phyloP scores from a whole-genome alignment of 1,140 invertebrate genomes.

The Goniozus legneri region DNA sequence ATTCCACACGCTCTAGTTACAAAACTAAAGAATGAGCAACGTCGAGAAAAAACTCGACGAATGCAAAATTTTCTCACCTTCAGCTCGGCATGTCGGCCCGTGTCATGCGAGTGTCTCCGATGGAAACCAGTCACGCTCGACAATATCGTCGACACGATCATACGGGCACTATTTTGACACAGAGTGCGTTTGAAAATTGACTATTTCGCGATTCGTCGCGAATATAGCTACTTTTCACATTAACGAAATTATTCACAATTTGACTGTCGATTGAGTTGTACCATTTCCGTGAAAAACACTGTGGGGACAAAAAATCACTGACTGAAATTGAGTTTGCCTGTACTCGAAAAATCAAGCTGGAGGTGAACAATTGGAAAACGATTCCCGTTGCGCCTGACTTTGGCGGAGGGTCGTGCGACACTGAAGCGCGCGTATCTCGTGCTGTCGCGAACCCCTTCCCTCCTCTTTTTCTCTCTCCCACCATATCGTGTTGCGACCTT shows the following conservation, averaged over 20 bases:
- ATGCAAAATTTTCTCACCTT: constrained; percentile 17
- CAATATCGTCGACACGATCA: constrained; percentile 29
- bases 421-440: constrained; percentile 18
- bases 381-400: too few relatives aligned
- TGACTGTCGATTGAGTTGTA: too few relatives aligned
- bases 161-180: constrained; percentile 16
- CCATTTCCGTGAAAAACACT: too few relatives aligned
- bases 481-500: neutral
- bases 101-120: constrained; percentile 25
- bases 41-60: neutral
- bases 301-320: neutral
- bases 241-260: too few relatives aligned
- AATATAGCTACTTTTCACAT: too few relatives aligned
- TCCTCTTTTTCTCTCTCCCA: neutral
- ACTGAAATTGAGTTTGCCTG: too few relatives aligned
- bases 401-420: constrained; percentile 17
- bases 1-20: too few relatives aligned
- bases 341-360: too few relatives aligned
- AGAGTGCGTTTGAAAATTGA: too few relatives aligned
- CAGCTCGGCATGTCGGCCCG: constrained; percentile 22
- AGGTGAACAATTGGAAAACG: too few relatives aligned
- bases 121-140: constrained; percentile 32
- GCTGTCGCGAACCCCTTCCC: constrained; percentile 16
- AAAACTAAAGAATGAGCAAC: too few relatives aligned
- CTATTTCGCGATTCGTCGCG: too few relatives aligned